Evolutionary conservation across 2,797 vertebrate genomes (phyloP), one percentile per base, ranked within the genome.

Genomic region (Holocentrus rufus): DNA sequence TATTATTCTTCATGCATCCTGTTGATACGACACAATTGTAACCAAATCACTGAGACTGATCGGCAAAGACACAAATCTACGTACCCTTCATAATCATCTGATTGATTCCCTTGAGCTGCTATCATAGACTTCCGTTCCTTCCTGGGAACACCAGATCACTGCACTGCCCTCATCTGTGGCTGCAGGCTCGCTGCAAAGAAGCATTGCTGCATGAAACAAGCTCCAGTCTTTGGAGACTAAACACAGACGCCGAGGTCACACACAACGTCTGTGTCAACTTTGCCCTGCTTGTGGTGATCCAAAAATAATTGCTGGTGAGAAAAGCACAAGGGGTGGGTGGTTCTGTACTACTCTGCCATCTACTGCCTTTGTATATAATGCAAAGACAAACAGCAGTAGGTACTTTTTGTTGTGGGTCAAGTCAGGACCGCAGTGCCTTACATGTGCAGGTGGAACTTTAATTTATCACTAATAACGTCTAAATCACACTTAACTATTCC

Each of bases 261-360:
- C 31, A 61, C 31, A 64, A 71, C 7, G 23, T 18, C 20, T 7
- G n/a, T 25, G 59, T 83, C 23, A 87, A 74, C 84, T 80, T 87
- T 82, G 14, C 42, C 70, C 65, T 5, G 2, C 25, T 70, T 68
- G 20, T n/a, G 55, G 34, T 44, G 55, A 57, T 81, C 82, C 70
- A 76, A 79, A 87, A 84, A 88, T 83, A 85, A 66, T 44, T 44
- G 65, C 52, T 11, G 17, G 4, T 82, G 65, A 64, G 52, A 50
- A 23, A 47, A n/a, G 62, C n/a, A 50, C 15, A 49, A 14, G 25
- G 55, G 23, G 30, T 27, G 55, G 23, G 30, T 27, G 34, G 55
- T 49, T 10, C 42, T 20, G 22, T 50, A 17, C n/a, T 58, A 13
- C 47, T 39, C 69, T 65, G 55, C 59, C 52, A 11, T 30, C 68